Evolutionary conservation across 2,888 invertebrate genomes (phyloP).

Genomic region (Ophion ellenae): DNA sequence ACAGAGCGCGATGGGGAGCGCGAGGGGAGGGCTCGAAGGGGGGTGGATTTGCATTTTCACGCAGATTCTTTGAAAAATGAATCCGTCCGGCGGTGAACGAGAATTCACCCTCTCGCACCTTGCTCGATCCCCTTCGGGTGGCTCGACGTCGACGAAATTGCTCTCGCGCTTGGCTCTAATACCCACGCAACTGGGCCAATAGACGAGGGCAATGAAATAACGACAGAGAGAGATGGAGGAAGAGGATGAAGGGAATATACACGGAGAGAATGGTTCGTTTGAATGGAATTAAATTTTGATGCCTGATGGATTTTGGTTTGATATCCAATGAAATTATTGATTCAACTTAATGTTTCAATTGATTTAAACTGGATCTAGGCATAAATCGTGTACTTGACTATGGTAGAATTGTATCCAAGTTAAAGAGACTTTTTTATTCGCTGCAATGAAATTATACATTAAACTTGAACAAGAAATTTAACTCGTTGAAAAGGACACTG

Average conservation of each 20-base stretch:
- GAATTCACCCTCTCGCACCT: conserved; percentile 59
- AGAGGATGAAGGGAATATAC: neutral
- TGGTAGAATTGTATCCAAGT: too few species aligned
- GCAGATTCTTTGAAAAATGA: conserved; percentile 83
- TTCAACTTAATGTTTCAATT: too few species aligned
- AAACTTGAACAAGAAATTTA: too few species aligned
- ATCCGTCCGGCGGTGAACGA: conserved; percentile 70
- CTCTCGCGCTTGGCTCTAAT: neutral
- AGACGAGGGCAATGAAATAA: conserved; percentile 20
- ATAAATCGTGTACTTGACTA: too few species aligned
- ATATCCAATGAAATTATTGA: too few species aligned
- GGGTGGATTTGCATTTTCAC: conserved; percentile 82
- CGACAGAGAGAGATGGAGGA: neutral
- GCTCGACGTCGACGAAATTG: neutral
- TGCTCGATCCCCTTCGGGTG: neutral
- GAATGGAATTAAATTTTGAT: neutral
- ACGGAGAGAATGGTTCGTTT: neutral
- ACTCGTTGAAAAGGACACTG: neutral
- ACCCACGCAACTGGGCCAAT: conserved; percentile 35
- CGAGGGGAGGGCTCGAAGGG: neutral
- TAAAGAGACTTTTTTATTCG: too few species aligned
- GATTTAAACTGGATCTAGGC: too few species aligned
- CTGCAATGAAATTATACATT: too few species aligned
- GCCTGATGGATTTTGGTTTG: too few species aligned
- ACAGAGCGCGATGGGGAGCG: neutral